Percentiles rank a stretch among this genome's conserved stretches.
phyloP scores from a whole-genome alignment of 1,140 invertebrate species.

The Chironomus tepperi region DNA sequence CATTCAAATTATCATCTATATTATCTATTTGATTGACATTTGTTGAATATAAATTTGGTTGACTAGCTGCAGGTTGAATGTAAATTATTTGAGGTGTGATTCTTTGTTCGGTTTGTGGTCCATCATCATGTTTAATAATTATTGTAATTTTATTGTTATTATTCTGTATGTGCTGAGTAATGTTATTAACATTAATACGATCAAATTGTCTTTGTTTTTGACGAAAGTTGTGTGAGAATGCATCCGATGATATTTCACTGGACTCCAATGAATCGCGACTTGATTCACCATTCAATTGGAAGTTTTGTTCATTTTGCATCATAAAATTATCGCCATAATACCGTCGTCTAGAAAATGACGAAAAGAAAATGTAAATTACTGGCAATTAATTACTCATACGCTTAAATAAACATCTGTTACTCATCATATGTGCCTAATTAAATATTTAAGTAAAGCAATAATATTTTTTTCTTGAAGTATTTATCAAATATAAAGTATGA shows the following conservation, averaged over 20 bases:
- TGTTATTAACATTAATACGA: background rate
- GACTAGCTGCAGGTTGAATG: conserved; percentile 16
- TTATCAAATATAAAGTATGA: background rate
- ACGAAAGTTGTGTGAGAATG: background rate
- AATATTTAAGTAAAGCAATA: background rate
- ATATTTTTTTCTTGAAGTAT: background rate
- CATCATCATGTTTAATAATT: conserved; percentile 18
- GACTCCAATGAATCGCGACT: background rate
- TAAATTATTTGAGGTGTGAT: conserved; percentile 8
- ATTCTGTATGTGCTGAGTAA: conserved; percentile 12
- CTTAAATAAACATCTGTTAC: background rate
- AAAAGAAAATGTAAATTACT: background rate
- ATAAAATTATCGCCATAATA: conserved; percentile 3
- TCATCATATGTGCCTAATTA: background rate
- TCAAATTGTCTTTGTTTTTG: background rate
- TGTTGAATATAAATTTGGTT: background rate
- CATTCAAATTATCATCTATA: background rate
- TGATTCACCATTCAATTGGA: background rate
- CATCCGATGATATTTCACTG: background rate
- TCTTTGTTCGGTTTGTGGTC: background rate
- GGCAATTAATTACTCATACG: background rate
- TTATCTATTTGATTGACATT: background rate
- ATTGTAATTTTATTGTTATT: conserved; percentile 19
- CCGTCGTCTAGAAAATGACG: background rate
- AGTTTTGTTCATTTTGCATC: background rate